Evolutionary conservation across 1,140 invertebrate genomes (phyloP).

Genomic region (Polyergus mexicanus): DNA sequence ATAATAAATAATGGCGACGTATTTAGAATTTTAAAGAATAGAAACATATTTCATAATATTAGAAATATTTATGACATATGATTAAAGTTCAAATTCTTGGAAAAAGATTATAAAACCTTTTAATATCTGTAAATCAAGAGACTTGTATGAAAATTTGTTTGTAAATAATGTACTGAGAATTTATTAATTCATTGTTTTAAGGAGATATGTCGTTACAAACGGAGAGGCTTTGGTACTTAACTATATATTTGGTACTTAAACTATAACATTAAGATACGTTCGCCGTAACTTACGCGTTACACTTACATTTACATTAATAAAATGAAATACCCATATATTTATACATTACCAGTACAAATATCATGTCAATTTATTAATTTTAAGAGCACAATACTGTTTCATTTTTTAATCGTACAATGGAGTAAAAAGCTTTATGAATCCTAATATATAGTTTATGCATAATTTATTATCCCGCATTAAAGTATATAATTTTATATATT

Average conservation of each 20-base stretch:
- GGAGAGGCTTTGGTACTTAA: constrained; percentile 17
- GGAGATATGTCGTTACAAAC: constrained; percentile 28
- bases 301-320: neutral
- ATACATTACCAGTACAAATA: constrained; percentile 5
- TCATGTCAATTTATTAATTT: neutral
- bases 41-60: neutral
- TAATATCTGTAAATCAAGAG: neutral
- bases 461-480: neutral
- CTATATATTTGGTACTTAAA: constrained; percentile 27
- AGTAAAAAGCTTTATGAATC: neutral
- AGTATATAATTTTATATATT: neutral
- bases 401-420: neutral
- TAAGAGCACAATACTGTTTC: constrained; percentile 35
- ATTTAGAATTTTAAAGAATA: neutral
- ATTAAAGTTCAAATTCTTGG: neutral
- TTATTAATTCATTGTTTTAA: constrained; percentile 33
- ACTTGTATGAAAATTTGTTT: neutral
- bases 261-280: constrained; percentile 43
- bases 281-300: constrained; percentile 21
- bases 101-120: neutral
- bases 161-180: constrained; percentile 33
- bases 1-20: neutral
- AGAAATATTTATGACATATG: neutral
- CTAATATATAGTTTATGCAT: neutral
- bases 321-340: neutral